Base-by-base conservation (phyloP, 2,888 invertebrate species). In the Pristionchus arcanus region DNA sequence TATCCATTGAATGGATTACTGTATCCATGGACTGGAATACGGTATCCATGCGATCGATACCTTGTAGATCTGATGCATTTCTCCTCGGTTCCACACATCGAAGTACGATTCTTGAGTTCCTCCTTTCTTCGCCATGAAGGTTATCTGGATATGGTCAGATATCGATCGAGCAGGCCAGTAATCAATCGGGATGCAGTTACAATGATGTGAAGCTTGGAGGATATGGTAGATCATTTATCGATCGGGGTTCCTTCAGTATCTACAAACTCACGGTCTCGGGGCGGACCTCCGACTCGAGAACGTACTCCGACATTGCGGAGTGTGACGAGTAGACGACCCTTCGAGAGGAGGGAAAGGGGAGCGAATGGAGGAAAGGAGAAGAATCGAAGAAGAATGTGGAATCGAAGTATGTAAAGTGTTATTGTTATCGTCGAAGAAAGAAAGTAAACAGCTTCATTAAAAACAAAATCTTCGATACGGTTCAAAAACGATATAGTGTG, bases 51-150 rank as follows among this genome's bases (percentile, higher is more conserved):
- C 37, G 1, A 34, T 34, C 37, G 25, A 68, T 31, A 74, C 74
- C 74, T 74, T 74, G 74, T 74, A 74, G 4, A 74, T 74, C 19
- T 74, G 74, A 74, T 74, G 74, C 74, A 37, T 37, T 21, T 74
- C 74, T 37, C 74, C 74, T 74, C 37, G 13, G 37, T 74, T 74
- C 21, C 7, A 37, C 37, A 74, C 74, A 74, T 74, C 74, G 37
- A 74, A 74, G 31, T 74, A 74, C 37, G 37, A 37, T 37, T 74
- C 74, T 74, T 74, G 74, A 49, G 11, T 4, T 37, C 21, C 3
- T 21, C 37, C 16, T 74, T 74, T 37, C 11, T 37, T 37, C 42
- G 74, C 74, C 74, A 74, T 19, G 74, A 37, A 74, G 15, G 37
- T 37, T 7, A 74, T 16, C 74, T 74, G 74, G 25, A 25, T 7